A percentile compares a stretch with the other conserved stretches of the same genome.
Conservation (phyloP, 2,797 vertebrate species). For the Tiaroga cobitis region DNA sequence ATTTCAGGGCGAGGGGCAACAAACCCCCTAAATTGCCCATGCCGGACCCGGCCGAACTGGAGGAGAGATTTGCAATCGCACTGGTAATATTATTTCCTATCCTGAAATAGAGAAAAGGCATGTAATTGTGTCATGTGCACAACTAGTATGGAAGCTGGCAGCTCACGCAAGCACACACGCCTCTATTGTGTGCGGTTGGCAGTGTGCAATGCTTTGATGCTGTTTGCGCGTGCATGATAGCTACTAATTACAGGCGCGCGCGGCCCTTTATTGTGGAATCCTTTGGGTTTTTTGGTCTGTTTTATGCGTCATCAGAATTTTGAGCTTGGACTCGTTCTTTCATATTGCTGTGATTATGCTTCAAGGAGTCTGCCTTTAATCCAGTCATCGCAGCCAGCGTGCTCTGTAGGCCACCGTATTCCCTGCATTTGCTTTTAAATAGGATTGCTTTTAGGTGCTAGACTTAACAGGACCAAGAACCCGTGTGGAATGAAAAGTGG, state of each 20-base stretch:
- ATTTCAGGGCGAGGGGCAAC: conserved; percentile 86
- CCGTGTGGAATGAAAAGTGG: not conserved
- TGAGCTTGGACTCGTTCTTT: not conserved
- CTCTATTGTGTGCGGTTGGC: conserved; percentile 61
- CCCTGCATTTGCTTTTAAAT: conserved; percentile 33
- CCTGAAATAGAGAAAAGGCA: not conserved
- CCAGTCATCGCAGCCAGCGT: conserved; percentile 1
- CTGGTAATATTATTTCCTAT: conserved; percentile 78
- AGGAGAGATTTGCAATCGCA: conserved; percentile 93
- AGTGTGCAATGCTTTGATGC: conserved; percentile 55
- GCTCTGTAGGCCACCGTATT: conserved; percentile 34
- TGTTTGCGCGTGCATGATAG: conserved; percentile 47
- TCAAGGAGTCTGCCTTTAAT: conserved; percentile 3
- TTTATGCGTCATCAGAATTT: not conserved
- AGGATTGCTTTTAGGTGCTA: not conserved
- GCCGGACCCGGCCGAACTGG: conserved; percentile 92
- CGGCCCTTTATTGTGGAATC: conserved; percentile 9
- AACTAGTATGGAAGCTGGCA: conserved; percentile 26
- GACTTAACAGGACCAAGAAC: not conserved
- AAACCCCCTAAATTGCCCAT: conserved; percentile 93
- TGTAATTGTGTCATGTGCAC: conserved; percentile 40
- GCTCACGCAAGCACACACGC: conserved; percentile 50
- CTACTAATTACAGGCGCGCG: conserved; percentile 52
- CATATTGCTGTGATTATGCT: not conserved
- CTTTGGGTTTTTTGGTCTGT: not conserved